Evolutionary conservation across 2,888 invertebrate genomes (phyloP).

Genomic region (Yponomeuta sedellus): DNA sequence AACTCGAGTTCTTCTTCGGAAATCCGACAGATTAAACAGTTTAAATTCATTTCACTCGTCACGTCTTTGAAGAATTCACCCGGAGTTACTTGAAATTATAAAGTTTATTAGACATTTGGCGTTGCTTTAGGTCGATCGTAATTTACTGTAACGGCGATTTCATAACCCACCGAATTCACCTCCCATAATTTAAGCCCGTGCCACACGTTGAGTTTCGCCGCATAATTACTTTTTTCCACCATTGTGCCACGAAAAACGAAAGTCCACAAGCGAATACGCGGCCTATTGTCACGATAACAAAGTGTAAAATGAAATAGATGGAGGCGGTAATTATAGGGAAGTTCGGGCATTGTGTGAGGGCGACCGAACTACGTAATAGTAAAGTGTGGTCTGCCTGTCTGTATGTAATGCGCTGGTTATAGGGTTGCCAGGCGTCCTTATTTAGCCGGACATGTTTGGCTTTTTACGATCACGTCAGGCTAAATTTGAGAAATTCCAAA

Average conservation of each 20-base stretch:
- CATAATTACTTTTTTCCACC: constrained; percentile 31
- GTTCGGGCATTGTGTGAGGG: constrained; percentile 33
- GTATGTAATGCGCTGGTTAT: neutral
- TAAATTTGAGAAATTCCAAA: no score
- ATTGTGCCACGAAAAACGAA: constrained; percentile 13
- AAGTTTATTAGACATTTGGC: no score
- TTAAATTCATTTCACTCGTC: no score
- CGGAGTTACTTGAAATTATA: no score
- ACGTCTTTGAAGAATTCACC: no score
- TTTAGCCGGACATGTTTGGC: neutral
- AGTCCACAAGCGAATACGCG: constrained; percentile 22
- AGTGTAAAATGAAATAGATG: constrained; percentile 25
- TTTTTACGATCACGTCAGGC: neutral
- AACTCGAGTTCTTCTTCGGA: no score
- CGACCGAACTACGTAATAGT: constrained; percentile 27
- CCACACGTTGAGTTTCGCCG: constrained; percentile 25
- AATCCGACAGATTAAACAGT: no score
- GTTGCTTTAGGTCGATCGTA: no score
- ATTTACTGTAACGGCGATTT: constrained; percentile 20
- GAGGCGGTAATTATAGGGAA: constrained; percentile 23
- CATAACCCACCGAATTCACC: constrained; percentile 28
- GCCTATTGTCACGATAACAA: constrained; percentile 27
- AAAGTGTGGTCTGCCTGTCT: constrained; percentile 18
- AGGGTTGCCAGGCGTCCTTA: neutral
- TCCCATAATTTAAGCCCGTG: constrained; percentile 28